Percentiles rank a stretch among this genome's conserved stretches.
Conservation (phyloP, 2,888 invertebrate genomes). For the Tyria jacobaeae region DNA sequence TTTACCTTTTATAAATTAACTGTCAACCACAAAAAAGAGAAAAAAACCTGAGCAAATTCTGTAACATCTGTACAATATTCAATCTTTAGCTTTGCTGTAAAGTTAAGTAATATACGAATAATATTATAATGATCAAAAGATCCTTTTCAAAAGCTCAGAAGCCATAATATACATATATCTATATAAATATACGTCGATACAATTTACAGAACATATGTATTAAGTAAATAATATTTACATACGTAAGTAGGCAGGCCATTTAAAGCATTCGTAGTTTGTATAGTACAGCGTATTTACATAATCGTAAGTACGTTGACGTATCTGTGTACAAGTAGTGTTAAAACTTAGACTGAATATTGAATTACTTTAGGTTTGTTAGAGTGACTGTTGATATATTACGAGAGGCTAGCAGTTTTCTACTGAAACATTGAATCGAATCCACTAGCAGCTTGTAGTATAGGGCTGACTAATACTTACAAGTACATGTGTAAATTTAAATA, state of each 20-base stretch:
- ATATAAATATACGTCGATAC: background rate
- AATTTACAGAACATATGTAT: slow-evolving; percentile 19
- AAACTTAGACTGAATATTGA: slow-evolving; percentile 12
- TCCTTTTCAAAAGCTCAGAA: background rate
- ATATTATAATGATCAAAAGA: background rate
- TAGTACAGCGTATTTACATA: slow-evolving; percentile 41
- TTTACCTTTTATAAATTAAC: too few relatives aligned
- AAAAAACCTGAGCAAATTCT: too few relatives aligned
- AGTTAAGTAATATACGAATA: too few relatives aligned
- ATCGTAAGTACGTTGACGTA: slow-evolving; percentile 34
- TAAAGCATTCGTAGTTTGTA: slow-evolving; percentile 24
- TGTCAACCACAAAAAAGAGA: too few relatives aligned
- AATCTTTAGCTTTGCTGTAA: too few relatives aligned
- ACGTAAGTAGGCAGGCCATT: slow-evolving; percentile 23
- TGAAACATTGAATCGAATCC: too few relatives aligned
- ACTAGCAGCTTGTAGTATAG: too few relatives aligned
- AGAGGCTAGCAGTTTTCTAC: background rate
- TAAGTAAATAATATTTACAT: slow-evolving; percentile 31
- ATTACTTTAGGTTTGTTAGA: background rate
- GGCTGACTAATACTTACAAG: too few relatives aligned
- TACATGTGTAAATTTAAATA: too few relatives aligned
- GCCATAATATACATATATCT: too few relatives aligned
- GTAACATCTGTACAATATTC: too few relatives aligned
- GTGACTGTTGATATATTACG: background rate
- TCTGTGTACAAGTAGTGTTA: slow-evolving; percentile 20